Percentiles rank a stretch among this genome's conserved stretches.
These are phyloP conservation scores for Vesta saturnalis DNA, from an alignment of 2,888 invertebrate species.

Conservation along the genomic window DNA sequence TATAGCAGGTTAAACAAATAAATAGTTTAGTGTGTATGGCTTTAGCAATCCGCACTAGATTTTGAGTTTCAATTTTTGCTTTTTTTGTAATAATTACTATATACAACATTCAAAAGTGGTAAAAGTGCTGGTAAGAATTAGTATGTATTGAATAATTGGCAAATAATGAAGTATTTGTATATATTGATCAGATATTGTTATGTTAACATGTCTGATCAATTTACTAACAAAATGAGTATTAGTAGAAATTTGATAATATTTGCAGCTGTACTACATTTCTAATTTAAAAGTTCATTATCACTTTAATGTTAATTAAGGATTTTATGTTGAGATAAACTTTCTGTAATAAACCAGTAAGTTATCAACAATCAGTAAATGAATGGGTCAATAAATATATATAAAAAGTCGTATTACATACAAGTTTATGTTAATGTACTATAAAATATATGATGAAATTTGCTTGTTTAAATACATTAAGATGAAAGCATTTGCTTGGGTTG, in stretches of 20 bases:
- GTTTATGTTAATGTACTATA: no score
- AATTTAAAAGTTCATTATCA: not conserved
- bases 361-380: no score
- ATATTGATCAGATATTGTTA: not conserved
- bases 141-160: conserved; percentile 18
- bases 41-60: conserved; percentile 18
- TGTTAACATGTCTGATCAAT: not conserved
- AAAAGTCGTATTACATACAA: no score
- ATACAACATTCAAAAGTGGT: conserved; percentile 24
- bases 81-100: conserved; percentile 23
- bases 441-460: no score
- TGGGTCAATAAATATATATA: no score
- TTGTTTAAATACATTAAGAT: no score
- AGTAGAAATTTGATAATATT: not conserved
- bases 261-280: not conserved
- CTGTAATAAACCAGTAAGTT: no score
- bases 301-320: conserved; percentile 19
- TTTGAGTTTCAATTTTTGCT: conserved; percentile 11
- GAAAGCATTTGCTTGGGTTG: no score
- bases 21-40: conserved; percentile 15
- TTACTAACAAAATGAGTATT: not conserved
- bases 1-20: not conserved
- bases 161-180: not conserved
- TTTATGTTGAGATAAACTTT: not conserved
- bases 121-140: conserved; percentile 39